Evolutionary conservation across 2,888 invertebrate genomes (phyloP).

Genomic region (Nomada lathburiana): DNA sequence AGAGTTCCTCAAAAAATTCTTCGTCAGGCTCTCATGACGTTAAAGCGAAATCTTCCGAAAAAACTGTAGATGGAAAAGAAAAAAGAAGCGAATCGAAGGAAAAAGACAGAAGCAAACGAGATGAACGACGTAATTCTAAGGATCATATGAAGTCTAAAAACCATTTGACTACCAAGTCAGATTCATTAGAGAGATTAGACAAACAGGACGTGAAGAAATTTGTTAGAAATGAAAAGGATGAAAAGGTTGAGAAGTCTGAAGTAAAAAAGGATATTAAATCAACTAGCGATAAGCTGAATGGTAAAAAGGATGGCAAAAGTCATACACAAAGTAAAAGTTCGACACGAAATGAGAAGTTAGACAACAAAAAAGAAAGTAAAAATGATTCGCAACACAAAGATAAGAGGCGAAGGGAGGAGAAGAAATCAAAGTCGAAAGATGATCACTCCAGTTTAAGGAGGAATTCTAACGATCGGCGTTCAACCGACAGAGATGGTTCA

Average conservation of each 20-base stretch:
- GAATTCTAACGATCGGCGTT: slow-evolving; percentile 88
- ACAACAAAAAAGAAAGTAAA: slow-evolving; percentile 64
- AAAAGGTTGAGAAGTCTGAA: slow-evolving; percentile 66
- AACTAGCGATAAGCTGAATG: slow-evolving; percentile 63
- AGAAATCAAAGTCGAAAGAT: slow-evolving; percentile 86
- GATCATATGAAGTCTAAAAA: slow-evolving; percentile 65
- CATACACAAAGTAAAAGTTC: slow-evolving; percentile 68
- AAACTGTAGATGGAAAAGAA: slow-evolving; percentile 71
- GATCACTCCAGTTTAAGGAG: slow-evolving; percentile 90
- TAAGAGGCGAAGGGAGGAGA: slow-evolving; percentile 80
- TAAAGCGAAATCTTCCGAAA: slow-evolving; percentile 73
- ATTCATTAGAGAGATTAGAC: slow-evolving; percentile 60
- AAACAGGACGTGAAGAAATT: slow-evolving; percentile 59
- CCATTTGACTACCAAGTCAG: slow-evolving; percentile 52
- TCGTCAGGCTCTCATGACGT: slow-evolving; percentile 75
- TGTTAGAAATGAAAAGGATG: slow-evolving; percentile 67
- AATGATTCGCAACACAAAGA: slow-evolving; percentile 72
- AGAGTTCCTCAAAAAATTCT: slow-evolving; percentile 75
- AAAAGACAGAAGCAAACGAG: slow-evolving; percentile 75
- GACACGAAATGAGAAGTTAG: slow-evolving; percentile 55
- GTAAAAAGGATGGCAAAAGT: slow-evolving; percentile 64
- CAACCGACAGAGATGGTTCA: slow-evolving; percentile 92
- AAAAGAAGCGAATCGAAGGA: slow-evolving; percentile 76
- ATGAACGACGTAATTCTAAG: slow-evolving; percentile 70
- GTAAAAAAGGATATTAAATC: slow-evolving; percentile 74